A percentile compares a stretch with the other conserved stretches of the same genome.
These are phyloP conservation scores for Actinernus sp. DNA, from an alignment of 92 coral and sea anemone genomes.

Conservation along the genomic window DNA sequence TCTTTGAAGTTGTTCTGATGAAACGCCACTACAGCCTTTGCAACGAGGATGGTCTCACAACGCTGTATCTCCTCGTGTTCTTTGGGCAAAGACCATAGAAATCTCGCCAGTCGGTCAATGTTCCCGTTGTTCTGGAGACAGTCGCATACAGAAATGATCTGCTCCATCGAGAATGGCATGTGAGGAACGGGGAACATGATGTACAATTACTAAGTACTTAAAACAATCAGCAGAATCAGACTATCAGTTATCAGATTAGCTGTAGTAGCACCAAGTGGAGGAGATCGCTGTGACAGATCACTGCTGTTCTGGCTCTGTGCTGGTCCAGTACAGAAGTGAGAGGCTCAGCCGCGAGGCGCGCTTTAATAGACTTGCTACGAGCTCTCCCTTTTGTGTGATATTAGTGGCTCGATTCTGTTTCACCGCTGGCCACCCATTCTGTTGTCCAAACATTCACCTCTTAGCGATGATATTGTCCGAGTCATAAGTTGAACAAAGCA, in stretches of 20 bases:
- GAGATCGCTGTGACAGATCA: no score
- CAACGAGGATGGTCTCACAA: slow-evolving; percentile 86
- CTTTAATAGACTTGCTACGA: slow-evolving; percentile 1
- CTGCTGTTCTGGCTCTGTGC: no score
- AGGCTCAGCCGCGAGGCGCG: slow-evolving; percentile 2
- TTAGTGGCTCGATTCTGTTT: slow-evolving; percentile 23
- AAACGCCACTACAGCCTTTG: slow-evolving; percentile 92
- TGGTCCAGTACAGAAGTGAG: no score
- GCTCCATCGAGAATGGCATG: slow-evolving; percentile 84
- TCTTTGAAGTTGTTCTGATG: slow-evolving; percentile 85
- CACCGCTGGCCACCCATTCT: slow-evolving; percentile 69
- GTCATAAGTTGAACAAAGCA: slow-evolving; percentile 81
- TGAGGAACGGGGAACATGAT: neutral
- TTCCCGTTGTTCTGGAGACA: slow-evolving; percentile 91
- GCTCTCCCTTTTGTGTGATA: slow-evolving; percentile 7
- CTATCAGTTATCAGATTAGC: neutral
- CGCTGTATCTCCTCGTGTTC: slow-evolving; percentile 73
- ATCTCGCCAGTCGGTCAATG: slow-evolving; percentile 85
- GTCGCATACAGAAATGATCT: slow-evolving; percentile 89
- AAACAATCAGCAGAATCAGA: neutral
- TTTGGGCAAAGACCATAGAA: slow-evolving; percentile 96
- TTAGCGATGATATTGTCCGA: slow-evolving; percentile 75
- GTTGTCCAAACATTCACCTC: slow-evolving; percentile 80
- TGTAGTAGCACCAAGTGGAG: no score
- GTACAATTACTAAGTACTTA: no score